phyloP scores from a whole-genome alignment of 2,113 vertebrate genomes.

The Saimiri boliviensis region DNA sequence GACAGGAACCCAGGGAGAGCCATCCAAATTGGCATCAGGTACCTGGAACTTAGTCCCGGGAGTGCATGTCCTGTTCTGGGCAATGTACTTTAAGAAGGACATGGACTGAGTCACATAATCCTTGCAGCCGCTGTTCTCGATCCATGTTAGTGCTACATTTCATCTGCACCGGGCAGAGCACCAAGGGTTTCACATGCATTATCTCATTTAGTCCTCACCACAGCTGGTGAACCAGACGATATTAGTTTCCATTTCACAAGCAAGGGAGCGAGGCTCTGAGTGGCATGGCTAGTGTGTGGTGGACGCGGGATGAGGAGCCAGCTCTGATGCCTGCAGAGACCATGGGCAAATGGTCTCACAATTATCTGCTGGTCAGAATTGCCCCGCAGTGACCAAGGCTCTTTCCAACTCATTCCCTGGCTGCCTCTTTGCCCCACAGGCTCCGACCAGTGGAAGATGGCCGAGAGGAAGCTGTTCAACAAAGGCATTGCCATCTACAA shows the following conservation, averaged over 20 bases:
- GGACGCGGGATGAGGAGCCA: background rate
- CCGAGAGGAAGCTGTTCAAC: constrained; percentile 95
- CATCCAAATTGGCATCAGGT: background rate
- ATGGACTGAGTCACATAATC: background rate
- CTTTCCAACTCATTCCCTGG: background rate
- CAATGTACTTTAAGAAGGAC: background rate
- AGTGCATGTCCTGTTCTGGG: background rate
- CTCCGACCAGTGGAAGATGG: constrained; percentile 94
- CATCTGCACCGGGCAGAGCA: background rate
- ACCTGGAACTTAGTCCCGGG: background rate
- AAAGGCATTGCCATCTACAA: constrained; percentile 96
- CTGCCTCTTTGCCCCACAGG: constrained; percentile 82
- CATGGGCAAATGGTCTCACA: accelerated
- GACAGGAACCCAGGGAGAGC: background rate
- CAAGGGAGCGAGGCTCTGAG: background rate
- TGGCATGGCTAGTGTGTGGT: background rate
- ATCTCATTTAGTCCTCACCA: background rate
- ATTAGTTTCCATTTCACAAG: constrained; percentile 4
- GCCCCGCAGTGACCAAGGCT: accelerated
- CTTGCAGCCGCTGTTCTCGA: background rate
- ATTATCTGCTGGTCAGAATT: background rate
- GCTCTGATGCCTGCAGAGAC: background rate
- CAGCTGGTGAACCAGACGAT: background rate
- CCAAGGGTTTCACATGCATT: background rate
- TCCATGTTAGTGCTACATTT: background rate